phyloP scores from a whole-genome alignment of 2,888 invertebrate genomes.

The Tenthredo distinguenda region DNA sequence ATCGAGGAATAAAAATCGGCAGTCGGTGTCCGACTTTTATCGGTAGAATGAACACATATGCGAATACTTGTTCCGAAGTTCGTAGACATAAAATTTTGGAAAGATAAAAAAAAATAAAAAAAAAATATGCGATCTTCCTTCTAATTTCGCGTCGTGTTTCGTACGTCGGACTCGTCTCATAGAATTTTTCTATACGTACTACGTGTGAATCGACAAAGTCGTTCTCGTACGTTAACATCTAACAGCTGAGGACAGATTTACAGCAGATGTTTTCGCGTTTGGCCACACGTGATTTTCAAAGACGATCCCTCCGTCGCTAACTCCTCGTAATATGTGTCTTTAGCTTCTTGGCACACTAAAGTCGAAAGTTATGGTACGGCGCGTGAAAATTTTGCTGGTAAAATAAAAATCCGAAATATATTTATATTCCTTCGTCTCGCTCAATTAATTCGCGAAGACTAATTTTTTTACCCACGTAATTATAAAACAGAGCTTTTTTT shows the following conservation, averaged over 20 bases:
- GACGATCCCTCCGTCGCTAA: constrained; percentile 5
- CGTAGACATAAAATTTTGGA: background rate
- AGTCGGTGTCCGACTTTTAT: background rate
- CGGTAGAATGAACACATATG: background rate
- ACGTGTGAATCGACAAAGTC: constrained; percentile 17
- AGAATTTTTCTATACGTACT: background rate
- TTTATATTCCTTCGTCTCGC: background rate
- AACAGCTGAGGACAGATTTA: constrained; percentile 52
- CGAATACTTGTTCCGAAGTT: background rate
- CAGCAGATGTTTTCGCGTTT: constrained; percentile 49
- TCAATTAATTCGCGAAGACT: background rate
- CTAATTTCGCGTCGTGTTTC: background rate
- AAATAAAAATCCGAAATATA: background rate
- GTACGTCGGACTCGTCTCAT: background rate
- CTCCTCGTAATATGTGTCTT: background rate
- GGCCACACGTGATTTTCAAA: constrained; percentile 46
- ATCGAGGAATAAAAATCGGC: background rate
- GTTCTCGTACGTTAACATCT: background rate
- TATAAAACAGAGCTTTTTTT: background rate
- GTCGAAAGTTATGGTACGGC: background rate
- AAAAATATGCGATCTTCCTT: background rate
- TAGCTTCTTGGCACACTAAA: background rate
- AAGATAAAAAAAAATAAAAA: background rate
- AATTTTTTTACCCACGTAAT: background rate
- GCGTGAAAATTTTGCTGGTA: background rate